These are phyloP conservation scores for Dicycla oo DNA, from an alignment of 2,888 invertebrate genomes.

Conservation along the genomic window DNA sequence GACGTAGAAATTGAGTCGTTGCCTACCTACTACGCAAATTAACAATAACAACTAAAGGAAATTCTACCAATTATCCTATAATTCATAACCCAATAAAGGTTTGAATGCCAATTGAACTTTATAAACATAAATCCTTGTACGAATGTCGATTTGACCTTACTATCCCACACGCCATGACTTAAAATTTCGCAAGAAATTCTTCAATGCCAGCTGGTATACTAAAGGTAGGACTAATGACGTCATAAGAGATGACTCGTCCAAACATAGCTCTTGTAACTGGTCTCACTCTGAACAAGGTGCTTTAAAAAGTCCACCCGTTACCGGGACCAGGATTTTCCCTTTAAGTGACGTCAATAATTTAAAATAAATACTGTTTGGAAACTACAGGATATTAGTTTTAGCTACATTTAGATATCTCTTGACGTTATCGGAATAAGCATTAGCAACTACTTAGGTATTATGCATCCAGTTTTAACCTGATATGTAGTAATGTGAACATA, in stretches of 20 bases:
- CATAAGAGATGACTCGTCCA: slow-evolving; percentile 25
- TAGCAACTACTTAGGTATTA: not conserved
- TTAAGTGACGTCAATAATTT: slow-evolving; percentile 1
- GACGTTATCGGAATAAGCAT: not conserved
- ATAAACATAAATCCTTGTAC: slow-evolving; percentile 15
- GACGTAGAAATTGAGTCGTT: not conserved
- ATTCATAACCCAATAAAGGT: not conserved
- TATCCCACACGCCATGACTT: slow-evolving; percentile 29
- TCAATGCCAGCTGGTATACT: slow-evolving; percentile 31
- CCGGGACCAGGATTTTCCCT: slow-evolving; percentile 12
- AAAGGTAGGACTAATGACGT: slow-evolving; percentile 18
- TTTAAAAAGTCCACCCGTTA: not conserved
- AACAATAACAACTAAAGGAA: not conserved
- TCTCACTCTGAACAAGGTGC: not conserved
- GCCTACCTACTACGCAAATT: not conserved
- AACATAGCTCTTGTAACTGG: not conserved
- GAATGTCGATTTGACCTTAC: slow-evolving; percentile 13
- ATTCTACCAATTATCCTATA: not conserved
- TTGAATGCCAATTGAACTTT: not conserved
- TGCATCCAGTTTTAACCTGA: not conserved
- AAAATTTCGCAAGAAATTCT: slow-evolving; percentile 36
- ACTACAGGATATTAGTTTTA: not conserved
- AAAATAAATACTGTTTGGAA: not conserved
- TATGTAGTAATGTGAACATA: not conserved
- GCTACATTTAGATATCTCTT: slow-evolving; percentile 5